Base-by-base conservation (phyloP, 2,113 vertebrate species). In the Bungarus multicinctus region DNA sequence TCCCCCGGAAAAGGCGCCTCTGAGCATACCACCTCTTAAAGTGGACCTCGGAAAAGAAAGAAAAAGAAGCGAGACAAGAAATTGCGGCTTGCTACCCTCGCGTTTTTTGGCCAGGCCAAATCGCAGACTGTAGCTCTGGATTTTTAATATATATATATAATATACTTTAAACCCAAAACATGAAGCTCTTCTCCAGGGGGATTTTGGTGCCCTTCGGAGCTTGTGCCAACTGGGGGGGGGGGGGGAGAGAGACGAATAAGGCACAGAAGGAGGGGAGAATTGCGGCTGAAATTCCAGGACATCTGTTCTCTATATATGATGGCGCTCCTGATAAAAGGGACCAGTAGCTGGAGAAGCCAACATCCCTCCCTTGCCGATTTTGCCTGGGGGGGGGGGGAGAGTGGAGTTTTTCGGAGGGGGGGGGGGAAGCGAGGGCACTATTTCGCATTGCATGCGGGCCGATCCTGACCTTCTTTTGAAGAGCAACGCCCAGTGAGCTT, bases 281-380 rank as follows among this genome's bases (percentile, higher is more conserved):
- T 97, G 97, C 98, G 98, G 98, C 98, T 98, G 98, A 98, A 98
- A 98, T 98, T 98, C 98, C 98, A 97, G 98, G 98, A 98, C 98
- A 98, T 98, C 98, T 98, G 98, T 98, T 98, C 98, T 96, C 95
- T 97, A 95, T 94, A 95, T 94, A 95, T 95, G 94, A 94, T 94
- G 92, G 96, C 95, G 93, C 95, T 95, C 96, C 95, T 96, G 96
- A 96, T 97, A 95, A 95, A 96, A 96, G 96, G 95, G 60, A 96
- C 96, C 97, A 96, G 55, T 85, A 34, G 93, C 47, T 47, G 89
- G 34, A 3, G 87, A 89, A 74, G 90, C 85, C 85, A 88, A 89
- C 93, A 69, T 57, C 64, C 88, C 85, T 89, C 57, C 91, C 94
- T 90, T 93, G 93, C 92, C 94, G 92, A 55, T 60, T 92, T 90